Evolutionary conservation across 1,140 invertebrate genomes (phyloP).

Genomic region (Drosophila leontia): DNA sequence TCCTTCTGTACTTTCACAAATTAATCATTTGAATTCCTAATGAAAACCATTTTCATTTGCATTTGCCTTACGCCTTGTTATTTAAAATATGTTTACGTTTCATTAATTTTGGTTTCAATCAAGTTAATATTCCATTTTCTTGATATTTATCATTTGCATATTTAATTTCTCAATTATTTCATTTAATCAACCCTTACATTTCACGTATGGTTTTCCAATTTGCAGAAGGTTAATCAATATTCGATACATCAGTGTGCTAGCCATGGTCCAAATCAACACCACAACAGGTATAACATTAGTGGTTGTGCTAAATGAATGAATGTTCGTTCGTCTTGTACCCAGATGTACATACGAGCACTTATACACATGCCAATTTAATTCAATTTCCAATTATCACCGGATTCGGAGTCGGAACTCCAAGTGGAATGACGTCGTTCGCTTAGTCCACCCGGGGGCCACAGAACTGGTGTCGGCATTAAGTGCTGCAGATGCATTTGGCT

Average conservation of each 20-base stretch:
- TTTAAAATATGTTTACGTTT: background rate
- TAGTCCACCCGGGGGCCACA: constrained; percentile 13
- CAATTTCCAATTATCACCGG: constrained; percentile 41
- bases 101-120: background rate
- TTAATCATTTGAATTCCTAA: background rate
- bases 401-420: background rate
- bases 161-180: background rate
- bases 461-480: constrained; percentile 36
- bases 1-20: no score
- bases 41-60: no score
- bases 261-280: background rate
- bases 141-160: background rate
- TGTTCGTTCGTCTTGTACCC: constrained; percentile 8
- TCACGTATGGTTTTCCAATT: background rate
- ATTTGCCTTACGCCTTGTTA: background rate
- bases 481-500: constrained; percentile 61
- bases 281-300: constrained; percentile 3
- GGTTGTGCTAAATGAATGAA: background rate
- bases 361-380: constrained; percentile 33
- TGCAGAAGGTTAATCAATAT: background rate
- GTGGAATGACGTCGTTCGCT: constrained; percentile 2
- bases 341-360: constrained; percentile 25
- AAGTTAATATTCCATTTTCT: background rate
- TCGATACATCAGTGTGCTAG: background rate
- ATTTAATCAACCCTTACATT: background rate